These are phyloP conservation scores for Melopsittacus undulatus DNA, from an alignment of 2,797 vertebrate species.

Conservation along the genomic window DNA sequence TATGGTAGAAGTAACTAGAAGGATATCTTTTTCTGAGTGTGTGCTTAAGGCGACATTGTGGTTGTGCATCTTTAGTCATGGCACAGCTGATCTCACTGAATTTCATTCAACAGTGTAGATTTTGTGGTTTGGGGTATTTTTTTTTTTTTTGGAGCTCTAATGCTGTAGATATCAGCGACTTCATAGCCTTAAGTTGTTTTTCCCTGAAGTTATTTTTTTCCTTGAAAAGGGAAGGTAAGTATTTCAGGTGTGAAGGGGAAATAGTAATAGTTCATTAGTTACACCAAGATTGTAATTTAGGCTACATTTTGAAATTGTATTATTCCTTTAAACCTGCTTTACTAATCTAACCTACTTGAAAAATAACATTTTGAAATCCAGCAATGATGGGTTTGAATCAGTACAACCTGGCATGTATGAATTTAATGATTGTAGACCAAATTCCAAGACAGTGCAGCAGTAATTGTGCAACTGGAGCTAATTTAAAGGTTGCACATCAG, in stretches of 20 bases:
- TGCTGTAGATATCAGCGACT: not conserved
- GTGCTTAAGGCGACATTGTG: not conserved
- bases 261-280: not conserved
- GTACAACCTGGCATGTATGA: not conserved
- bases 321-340: not conserved
- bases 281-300: not conserved
- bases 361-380: not conserved
- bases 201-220: not conserved
- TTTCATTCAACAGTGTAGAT: not conserved
- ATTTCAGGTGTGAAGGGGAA: not conserved
- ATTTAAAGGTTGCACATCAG: not conserved
- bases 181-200: not conserved
- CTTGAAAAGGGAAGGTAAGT: not conserved
- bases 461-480: not conserved
- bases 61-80: not conserved
- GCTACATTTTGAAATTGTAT: not conserved
- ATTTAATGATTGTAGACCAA: not conserved
- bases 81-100: not conserved
- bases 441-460: not conserved
- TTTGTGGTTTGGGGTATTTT: accelerated
- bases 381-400: not conserved
- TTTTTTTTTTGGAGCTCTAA: not conserved
- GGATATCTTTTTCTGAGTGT: not conserved
- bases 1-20: not conserved
- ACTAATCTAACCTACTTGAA: not conserved